Conservation (phyloP, 2,888 invertebrate genomes). For the Oscheius onirici region DNA sequence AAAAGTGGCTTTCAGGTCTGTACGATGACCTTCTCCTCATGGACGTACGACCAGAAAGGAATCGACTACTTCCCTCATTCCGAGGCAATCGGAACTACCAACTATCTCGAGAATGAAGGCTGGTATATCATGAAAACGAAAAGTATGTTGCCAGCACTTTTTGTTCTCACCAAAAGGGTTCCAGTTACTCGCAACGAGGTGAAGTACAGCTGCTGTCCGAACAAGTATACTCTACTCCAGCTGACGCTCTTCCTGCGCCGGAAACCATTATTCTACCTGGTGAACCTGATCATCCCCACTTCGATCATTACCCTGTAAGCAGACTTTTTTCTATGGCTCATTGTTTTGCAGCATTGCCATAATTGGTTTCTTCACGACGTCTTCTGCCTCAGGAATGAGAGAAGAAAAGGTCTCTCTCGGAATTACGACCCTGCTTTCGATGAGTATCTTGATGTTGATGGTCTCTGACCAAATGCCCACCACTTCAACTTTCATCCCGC, state of each 20-base stretch:
- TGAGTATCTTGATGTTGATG: slow-evolving; percentile 74
- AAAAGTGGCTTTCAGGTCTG: slow-evolving; percentile 54
- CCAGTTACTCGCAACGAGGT: slow-evolving; percentile 63
- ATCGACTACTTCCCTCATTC: slow-evolving; percentile 69
- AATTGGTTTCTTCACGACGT: slow-evolving; percentile 73
- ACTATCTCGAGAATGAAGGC: slow-evolving; percentile 70
- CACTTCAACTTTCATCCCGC: slow-evolving; percentile 74
- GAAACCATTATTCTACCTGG: slow-evolving; percentile 71
- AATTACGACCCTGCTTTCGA: slow-evolving; percentile 74
- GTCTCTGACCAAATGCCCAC: slow-evolving; percentile 75
- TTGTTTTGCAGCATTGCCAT: slow-evolving; percentile 58
- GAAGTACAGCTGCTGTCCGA: slow-evolving; percentile 70
- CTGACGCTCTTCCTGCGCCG: slow-evolving; percentile 64
- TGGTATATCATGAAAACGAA: slow-evolving; percentile 68
- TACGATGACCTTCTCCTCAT: slow-evolving; percentile 69
- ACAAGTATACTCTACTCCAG: slow-evolving; percentile 70
- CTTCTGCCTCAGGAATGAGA: slow-evolving; percentile 73
- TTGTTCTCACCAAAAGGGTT: slow-evolving; percentile 29
- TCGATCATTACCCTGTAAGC: slow-evolving; percentile 64
- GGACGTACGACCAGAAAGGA: slow-evolving; percentile 70
- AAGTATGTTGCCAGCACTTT: slow-evolving; percentile 35
- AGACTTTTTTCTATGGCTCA: neutral
- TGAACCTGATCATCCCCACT: slow-evolving; percentile 71
- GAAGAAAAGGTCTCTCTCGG: slow-evolving; percentile 74
- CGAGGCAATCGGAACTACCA: slow-evolving; percentile 66